Conservation (phyloP, 1,140 invertebrate species). For the Pseudomyrmex flavicornis region DNA sequence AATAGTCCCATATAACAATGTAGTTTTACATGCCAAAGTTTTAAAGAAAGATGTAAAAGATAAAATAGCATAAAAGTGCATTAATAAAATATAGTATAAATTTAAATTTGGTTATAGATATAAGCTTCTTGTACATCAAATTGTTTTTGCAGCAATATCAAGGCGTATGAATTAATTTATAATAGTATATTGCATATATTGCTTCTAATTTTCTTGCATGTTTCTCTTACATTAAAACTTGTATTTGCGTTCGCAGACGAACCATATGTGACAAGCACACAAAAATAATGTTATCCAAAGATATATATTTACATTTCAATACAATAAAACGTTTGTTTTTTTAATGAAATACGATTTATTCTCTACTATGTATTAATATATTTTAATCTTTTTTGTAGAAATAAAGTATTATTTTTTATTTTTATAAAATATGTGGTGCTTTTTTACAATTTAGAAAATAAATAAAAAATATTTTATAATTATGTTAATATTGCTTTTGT, state of each 20-base stretch:
- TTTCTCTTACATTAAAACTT: conserved; percentile 24
- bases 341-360: conserved; percentile 2
- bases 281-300: conserved; percentile 48
- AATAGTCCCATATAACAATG: background rate
- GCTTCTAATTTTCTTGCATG: conserved; percentile 7
- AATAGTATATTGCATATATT: background rate
- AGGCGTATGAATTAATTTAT: background rate
- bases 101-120: conserved; percentile 5
- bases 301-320: conserved; percentile 63
- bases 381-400: background rate
- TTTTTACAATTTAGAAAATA: too few species aligned
- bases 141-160: background rate
- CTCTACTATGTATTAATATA: background rate
- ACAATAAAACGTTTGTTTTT: conserved; percentile 57
- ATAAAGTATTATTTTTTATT: background rate
- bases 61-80: background rate
- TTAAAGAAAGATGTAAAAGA: background rate
- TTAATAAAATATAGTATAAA: conserved; percentile 12
- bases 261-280: conserved; percentile 4
- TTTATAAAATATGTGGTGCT: too few species aligned
- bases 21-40: conserved; percentile 45
- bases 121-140: conserved; percentile 14
- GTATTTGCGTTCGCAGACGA: background rate
- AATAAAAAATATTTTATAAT: too few species aligned
- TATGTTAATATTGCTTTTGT: too few species aligned